A percentile compares a stretch with the other conserved stretches of the same genome.
These are phyloP conservation scores for Brachyistius frenatus DNA, from an alignment of 2,113 vertebrate genomes.

Conservation along the genomic window DNA sequence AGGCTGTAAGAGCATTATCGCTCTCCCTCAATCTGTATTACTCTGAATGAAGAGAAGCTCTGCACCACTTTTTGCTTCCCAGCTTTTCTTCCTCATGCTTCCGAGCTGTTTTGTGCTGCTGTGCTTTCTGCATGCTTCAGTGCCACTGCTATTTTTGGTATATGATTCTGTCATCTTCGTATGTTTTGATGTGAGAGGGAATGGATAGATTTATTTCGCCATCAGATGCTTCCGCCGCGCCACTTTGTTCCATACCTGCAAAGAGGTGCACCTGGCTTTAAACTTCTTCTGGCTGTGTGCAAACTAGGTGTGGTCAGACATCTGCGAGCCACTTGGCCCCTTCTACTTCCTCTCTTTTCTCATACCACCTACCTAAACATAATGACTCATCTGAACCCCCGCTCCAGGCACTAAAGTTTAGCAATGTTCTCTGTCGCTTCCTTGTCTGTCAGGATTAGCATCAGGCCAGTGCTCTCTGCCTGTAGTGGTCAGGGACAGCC, in stretches of 20 bases:
- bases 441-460: conserved; percentile 71
- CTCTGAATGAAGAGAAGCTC: conserved; percentile 45
- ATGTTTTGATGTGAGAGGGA: conserved; percentile 11
- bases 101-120: conserved; percentile 34
- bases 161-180: conserved; percentile 21
- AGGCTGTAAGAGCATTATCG: conserved; percentile 34
- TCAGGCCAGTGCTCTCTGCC: conserved; percentile 57
- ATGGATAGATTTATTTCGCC: conserved; percentile 28
- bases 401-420: conserved; percentile 41
- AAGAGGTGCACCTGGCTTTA: conserved; percentile 48
- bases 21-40: conserved; percentile 15
- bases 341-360: conserved; percentile 49
- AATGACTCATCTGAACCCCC: conserved; percentile 64
- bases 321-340: conserved; percentile 59
- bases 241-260: conserved; percentile 21
- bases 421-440: conserved; percentile 61
- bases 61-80: conserved; percentile 41
- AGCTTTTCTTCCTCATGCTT: conserved; percentile 27
- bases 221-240: conserved; percentile 34
- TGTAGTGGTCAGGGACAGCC: conserved; percentile 61
- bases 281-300: conserved; percentile 54
- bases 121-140: conserved; percentile 32
- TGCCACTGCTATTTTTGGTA: background rate
- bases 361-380: conserved; percentile 46
- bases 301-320: conserved; percentile 41